These are phyloP conservation scores for Dinothrombium tinctorium DNA, from an alignment of 1,140 invertebrate genomes.

Conservation along the genomic window DNA sequence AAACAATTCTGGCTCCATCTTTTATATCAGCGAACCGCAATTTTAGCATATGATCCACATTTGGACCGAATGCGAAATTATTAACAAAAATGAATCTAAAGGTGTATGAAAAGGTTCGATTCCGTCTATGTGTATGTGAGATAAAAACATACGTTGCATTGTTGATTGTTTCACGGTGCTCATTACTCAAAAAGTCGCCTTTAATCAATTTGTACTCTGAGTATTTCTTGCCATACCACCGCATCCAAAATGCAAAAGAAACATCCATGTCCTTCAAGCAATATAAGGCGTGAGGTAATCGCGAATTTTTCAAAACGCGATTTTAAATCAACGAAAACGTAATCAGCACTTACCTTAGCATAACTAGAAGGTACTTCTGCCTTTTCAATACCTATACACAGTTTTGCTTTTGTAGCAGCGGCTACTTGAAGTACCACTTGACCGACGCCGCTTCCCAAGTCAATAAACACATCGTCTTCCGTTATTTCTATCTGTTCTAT, in stretches of 20 bases:
- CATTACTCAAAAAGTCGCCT: slow-evolving; percentile 74
- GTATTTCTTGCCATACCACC: slow-evolving; percentile 83
- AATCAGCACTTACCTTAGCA: too few relatives aligned
- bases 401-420: slow-evolving; percentile 64
- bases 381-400: slow-evolving; percentile 83
- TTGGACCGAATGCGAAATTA: slow-evolving; percentile 93
- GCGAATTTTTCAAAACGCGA: slow-evolving; percentile 14
- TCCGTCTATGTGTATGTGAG: too few relatives aligned
- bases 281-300: slow-evolving; percentile 12
- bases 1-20: slow-evolving; percentile 85
- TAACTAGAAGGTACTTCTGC: slow-evolving; percentile 84
- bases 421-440: slow-evolving; percentile 96
- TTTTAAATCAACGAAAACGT: not conserved
- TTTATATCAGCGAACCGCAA: slow-evolving; percentile 82
- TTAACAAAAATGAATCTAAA: slow-evolving; percentile 90
- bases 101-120: too few relatives aligned
- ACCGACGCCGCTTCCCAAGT: slow-evolving; percentile 78
- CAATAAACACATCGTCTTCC: slow-evolving; percentile 81
- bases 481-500: slow-evolving; percentile 78
- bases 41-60: slow-evolving; percentile 83
- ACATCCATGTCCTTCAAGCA: slow-evolving; percentile 45
- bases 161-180: slow-evolving; percentile 74
- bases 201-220: slow-evolving; percentile 73
- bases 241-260: slow-evolving; percentile 82
- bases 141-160: too few relatives aligned